These are phyloP conservation scores for Falco novaeseelandiae DNA, from an alignment of 2,797 vertebrate genomes.

Conservation along the genomic window DNA sequence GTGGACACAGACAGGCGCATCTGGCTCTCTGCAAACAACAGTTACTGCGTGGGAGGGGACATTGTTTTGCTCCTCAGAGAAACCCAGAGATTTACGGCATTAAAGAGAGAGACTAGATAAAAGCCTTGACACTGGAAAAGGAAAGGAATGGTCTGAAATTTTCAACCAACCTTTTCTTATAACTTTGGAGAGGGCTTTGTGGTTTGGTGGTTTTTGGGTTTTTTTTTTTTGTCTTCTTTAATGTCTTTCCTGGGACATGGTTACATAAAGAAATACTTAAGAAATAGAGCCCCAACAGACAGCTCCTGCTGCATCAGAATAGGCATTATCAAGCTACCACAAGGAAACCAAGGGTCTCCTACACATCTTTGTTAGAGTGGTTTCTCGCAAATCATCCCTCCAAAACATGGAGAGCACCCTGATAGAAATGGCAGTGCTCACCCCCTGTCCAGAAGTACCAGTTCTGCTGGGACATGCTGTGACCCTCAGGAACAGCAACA, in stretches of 20 bases:
- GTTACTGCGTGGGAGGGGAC: background rate
- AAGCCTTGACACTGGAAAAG: background rate
- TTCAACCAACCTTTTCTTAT: background rate
- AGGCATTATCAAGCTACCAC: background rate
- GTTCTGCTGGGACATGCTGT: background rate
- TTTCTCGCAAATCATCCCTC: background rate
- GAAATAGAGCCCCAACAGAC: background rate
- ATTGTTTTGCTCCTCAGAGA: background rate
- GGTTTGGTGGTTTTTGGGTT: too few relatives aligned
- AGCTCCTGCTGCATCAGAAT: background rate
- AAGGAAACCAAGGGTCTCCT: background rate
- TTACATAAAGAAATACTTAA: background rate
- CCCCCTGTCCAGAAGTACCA: fast-evolving
- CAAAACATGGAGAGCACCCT: background rate
- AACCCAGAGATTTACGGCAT: background rate
- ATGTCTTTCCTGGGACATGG: background rate
- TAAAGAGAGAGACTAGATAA: background rate
- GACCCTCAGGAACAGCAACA: background rate
- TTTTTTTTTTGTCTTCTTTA: background rate
- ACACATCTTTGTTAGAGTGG: background rate
- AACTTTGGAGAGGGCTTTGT: background rate
- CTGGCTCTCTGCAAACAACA: slow-evolving; percentile 75
- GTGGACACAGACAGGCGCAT: slow-evolving; percentile 69
- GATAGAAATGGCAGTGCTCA: background rate
- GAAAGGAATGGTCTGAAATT: background rate